Percentiles rank a stretch among this genome's conserved stretches.
Conservation (phyloP, 2,797 vertebrate genomes). For the Adrianichthys oophorus region DNA sequence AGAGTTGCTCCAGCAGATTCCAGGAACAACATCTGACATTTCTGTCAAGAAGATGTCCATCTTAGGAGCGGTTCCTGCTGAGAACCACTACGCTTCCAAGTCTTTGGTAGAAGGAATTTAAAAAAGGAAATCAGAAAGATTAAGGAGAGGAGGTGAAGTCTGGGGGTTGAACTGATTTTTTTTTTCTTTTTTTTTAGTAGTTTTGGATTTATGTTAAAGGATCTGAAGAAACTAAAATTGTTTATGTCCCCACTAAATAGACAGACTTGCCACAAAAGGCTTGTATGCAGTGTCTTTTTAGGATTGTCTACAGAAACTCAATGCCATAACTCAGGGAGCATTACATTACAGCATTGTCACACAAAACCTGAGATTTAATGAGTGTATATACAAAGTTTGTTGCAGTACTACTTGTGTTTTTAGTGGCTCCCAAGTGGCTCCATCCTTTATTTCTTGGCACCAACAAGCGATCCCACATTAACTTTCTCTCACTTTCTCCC, state of each 20-base stretch:
- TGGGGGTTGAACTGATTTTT: too few species aligned
- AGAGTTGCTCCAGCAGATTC: too few species aligned
- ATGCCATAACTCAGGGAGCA: not conserved
- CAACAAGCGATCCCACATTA: conserved; percentile 19
- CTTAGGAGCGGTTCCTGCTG: too few species aligned
- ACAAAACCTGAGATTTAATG: conserved; percentile 8
- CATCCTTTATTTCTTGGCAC: conserved; percentile 21
- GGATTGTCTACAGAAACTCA: not conserved
- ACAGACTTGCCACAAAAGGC: conserved; percentile 14
- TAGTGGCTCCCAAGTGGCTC: conserved; percentile 8
- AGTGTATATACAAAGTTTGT: conserved; percentile 14
- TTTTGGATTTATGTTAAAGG: conserved; percentile 15
- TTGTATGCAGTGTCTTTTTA: conserved; percentile 9
- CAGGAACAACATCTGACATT: too few species aligned
- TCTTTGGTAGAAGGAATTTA: too few species aligned
- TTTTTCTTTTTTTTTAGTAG: too few species aligned
- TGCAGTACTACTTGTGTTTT: conserved; percentile 21
- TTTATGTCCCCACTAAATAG: conserved; percentile 19
- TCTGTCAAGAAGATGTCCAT: too few species aligned
- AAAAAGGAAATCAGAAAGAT: too few species aligned
- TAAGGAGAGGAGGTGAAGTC: too few species aligned
- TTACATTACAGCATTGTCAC: conserved; percentile 11
- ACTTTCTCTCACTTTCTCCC: conserved; percentile 7
- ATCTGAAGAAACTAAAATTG: conserved; percentile 18
- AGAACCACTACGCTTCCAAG: too few species aligned